phyloP scores from a whole-genome alignment of 2,113 vertebrate species.

The Catharus bicknelli region DNA sequence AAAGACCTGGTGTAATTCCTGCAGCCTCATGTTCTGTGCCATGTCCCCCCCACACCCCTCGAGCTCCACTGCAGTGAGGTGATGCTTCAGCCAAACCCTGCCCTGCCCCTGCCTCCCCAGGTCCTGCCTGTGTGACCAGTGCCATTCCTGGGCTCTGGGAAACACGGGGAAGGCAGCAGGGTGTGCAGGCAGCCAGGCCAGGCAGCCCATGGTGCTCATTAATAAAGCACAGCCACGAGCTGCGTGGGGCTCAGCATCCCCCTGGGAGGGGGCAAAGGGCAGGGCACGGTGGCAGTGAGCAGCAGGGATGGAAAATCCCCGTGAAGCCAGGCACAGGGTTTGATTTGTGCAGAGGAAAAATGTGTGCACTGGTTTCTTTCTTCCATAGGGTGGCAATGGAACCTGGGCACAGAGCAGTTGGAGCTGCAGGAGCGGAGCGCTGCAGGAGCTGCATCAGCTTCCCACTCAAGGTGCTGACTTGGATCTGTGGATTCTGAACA shows the following conservation, averaged over 20 bases:
- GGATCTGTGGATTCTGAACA: background rate
- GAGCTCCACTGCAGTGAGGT: too few species aligned
- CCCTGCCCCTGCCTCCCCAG: background rate
- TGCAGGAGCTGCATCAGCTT: background rate
- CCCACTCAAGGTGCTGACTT: background rate
- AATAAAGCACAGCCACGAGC: background rate
- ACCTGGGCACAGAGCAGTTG: slow-evolving; percentile 42
- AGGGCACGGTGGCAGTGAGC: background rate
- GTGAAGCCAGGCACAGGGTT: background rate
- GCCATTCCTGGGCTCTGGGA: background rate
- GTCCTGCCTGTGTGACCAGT: background rate
- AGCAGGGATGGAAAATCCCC: background rate
- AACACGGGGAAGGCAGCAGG: background rate
- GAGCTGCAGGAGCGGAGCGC: background rate
- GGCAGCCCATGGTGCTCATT: background rate
- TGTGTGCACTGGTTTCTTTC: slow-evolving; percentile 62
- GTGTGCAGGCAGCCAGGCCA: background rate
- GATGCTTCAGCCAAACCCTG: background rate
- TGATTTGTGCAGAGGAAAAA: background rate
- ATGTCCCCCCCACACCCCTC: background rate
- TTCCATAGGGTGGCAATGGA: slow-evolving; percentile 59
- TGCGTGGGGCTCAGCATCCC: rapidly evolving
- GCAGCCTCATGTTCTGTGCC: background rate
- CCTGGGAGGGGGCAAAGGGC: background rate
- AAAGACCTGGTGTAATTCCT: background rate